Evolutionary conservation across 2,888 invertebrate genomes (phyloP), one percentile per base, ranked within the genome.

Genomic region (Eupithecia vulgata): DNA sequence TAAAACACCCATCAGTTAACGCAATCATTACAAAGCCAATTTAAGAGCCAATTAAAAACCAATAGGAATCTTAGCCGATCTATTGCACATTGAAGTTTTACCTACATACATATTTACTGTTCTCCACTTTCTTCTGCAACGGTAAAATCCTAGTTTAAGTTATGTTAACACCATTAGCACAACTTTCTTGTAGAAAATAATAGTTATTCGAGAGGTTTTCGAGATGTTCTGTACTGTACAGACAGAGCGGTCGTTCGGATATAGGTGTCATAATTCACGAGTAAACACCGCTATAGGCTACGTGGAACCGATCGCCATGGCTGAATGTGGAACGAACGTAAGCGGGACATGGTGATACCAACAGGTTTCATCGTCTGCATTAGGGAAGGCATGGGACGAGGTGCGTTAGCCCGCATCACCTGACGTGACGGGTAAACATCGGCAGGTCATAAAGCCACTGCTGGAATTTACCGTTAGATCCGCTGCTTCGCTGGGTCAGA

Each of bases 401-500:
- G 68, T 74, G 74, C 65, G 17, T 64, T 68, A 77, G 72, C 80
- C 81, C 81, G 84, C 83, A 86, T 90, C 93, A 94, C 89, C 92
- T 93, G 93, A 92, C 90, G 83, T 93, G 93, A 92, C 90, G 83
- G 81, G 90, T 92, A 92, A 93, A 93, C 92, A 92, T 84, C 84
- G 83, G 81, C 88, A 86, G 90, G 89, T 91, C 89, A 88, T 84
- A 87, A 81, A 85, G 90, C 90, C 90, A 89, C 84, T 87, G 82
- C 84, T 80, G 82, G 89, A 85, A 90, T 90, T 94, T 94, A 94
- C 94, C 94, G 94, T 94, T 94, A 93, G 90, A 91, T 92, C 92
- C 89, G 89, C 88, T 86, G 87, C 79, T 83, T 81, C 81, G 80
- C 87, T 85, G 86, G 85, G 83, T 90, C 87, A 89, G 85, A 83